These are phyloP conservation scores for Drosophila ezoana DNA, from an alignment of 2,888 invertebrate genomes.

Conservation along the genomic window DNA sequence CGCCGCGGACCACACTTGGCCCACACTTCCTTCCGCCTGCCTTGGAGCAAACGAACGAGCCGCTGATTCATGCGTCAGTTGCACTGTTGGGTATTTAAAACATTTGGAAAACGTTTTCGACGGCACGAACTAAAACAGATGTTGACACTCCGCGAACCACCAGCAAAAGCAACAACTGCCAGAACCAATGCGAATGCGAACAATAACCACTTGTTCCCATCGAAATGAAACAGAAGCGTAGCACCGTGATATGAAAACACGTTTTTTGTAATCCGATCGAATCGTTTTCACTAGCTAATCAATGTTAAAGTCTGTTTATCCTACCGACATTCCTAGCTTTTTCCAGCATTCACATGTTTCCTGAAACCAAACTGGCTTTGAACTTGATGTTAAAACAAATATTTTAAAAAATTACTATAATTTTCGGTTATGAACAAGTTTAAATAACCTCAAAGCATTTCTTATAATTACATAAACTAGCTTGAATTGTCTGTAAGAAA, in stretches of 20 bases:
- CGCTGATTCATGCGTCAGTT: conserved; percentile 40
- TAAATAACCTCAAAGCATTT: no score
- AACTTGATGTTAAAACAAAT: neutral
- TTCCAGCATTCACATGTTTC: neutral
- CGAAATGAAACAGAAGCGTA: neutral
- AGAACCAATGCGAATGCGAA: neutral
- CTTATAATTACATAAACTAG: no score
- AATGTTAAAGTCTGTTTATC: no score
- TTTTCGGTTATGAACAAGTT: no score
- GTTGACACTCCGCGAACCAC: neutral
- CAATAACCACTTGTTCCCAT: neutral
- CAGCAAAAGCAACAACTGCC: neutral
- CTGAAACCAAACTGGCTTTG: no score
- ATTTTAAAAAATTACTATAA: no score
- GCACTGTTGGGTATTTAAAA: conserved; percentile 20
- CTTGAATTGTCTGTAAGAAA: no score
- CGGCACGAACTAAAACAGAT: conserved; percentile 23
- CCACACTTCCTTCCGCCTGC: conserved; percentile 9
- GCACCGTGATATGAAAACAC: neutral
- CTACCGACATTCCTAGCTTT: neutral
- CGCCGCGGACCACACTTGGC: conserved; percentile 4
- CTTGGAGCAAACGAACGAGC: conserved; percentile 32
- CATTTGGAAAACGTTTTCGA: conserved; percentile 33
- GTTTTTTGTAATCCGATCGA: neutral
- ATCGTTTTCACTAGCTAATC: neutral